Conservation (phyloP, 2,888 invertebrate species). For the Cephus spinipes region DNA sequence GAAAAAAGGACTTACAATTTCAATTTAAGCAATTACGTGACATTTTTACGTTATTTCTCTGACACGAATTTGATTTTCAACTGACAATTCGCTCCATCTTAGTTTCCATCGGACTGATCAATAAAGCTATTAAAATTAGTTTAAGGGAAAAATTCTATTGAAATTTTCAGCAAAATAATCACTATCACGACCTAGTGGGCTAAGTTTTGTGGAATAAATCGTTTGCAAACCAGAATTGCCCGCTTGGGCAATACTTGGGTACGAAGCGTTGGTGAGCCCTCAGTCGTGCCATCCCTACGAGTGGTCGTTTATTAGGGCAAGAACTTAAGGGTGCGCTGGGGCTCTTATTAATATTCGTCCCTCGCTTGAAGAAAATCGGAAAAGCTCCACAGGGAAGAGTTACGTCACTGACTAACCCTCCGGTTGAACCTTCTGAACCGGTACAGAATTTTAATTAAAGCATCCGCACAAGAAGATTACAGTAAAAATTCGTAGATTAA, state of each 20-base stretch:
- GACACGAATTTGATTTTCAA: not conserved
- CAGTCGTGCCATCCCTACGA: not conserved
- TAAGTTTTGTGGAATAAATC: not conserved
- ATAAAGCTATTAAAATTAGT: not conserved
- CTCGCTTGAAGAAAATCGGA: slow-evolving; percentile 22
- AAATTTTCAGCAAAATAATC: not conserved
- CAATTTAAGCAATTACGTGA: not conserved
- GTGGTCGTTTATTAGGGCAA: slow-evolving; percentile 38
- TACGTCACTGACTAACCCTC: not conserved
- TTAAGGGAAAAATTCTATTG: not conserved
- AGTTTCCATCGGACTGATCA: not conserved
- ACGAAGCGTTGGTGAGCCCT: not conserved
- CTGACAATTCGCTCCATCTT: not conserved
- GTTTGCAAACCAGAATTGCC: not conserved
- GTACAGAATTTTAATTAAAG: not conserved
- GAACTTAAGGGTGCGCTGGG: slow-evolving; percentile 28
- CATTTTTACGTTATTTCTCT: not conserved
- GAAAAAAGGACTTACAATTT: not conserved
- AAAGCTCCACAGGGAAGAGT: slow-evolving; percentile 10
- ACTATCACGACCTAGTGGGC: not conserved
- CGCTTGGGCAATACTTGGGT: not conserved
- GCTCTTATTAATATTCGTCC: slow-evolving; percentile 49
- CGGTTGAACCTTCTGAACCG: not conserved
- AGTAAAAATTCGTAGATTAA: not conserved
- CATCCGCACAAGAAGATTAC: not conserved